Evolutionary conservation across 2,113 vertebrate genomes (phyloP).

Genomic region (Cisticola juncidis): DNA sequence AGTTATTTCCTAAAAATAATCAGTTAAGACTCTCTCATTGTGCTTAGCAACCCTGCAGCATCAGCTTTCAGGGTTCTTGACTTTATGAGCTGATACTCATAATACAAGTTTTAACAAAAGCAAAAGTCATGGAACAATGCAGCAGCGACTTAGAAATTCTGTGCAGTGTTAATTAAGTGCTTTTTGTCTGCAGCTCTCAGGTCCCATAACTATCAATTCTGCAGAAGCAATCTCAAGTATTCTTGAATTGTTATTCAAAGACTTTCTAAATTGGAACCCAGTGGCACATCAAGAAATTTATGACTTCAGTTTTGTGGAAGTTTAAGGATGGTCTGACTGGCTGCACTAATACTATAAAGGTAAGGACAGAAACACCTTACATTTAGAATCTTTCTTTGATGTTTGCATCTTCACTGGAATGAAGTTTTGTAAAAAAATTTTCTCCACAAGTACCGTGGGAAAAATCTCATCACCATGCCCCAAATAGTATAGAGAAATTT

Average conservation of each 20-base stretch:
- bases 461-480: not conserved
- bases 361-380: not conserved
- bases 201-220: not conserved
- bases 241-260: not conserved
- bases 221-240: not conserved
- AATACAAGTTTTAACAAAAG: not conserved
- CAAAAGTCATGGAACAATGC: not conserved
- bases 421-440: not conserved
- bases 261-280: not conserved
- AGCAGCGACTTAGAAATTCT: not conserved
- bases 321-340: not conserved
- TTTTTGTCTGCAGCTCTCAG: not conserved
- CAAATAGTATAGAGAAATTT: not conserved
- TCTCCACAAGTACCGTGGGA: not conserved
- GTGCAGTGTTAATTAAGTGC: not conserved
- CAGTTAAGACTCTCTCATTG: not conserved
- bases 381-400: not conserved
- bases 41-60: not conserved
- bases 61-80: not conserved
- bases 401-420: not conserved
- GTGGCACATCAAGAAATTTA: not conserved
- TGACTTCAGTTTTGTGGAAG: not conserved
- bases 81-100: not conserved
- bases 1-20: not conserved
- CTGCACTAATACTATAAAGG: not conserved